Evolutionary conservation across 2,888 invertebrate genomes (phyloP), one percentile per base, ranked within the genome.

Genomic region (Spodoptera exigua): DNA sequence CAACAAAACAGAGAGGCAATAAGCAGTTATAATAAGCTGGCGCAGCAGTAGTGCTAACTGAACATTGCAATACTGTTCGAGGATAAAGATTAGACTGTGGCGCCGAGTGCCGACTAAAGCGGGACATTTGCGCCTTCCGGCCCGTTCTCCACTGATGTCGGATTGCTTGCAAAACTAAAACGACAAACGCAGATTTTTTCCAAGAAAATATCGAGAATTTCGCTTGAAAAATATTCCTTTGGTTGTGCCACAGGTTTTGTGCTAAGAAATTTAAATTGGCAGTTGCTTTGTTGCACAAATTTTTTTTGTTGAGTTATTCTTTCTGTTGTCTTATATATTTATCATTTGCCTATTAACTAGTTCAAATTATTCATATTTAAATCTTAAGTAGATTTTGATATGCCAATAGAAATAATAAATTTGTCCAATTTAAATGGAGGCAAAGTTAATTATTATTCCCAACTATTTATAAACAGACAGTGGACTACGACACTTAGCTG

Each of bases 11-110:
- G 47, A 56, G 49, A 61, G 46, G 47, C 46, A 58, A 52, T 58
- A 64, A 44, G 53, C 46, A 62, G 65, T 61, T 58, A 57, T 63
- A 69, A 56, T 59, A 65, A 61, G 65, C 61, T 54, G 47, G 32
- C 37, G 40, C 61, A 41, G 62, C 61, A 65, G 63, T 57, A 61
- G 55, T 63, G 66, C 62, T 66, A 71, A 74, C 61, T 69, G 70
- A 67, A 69, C 62, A 57, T 49, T 62, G 66, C 70, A 67, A 67
- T 72, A 70, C 64, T 61, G 70, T 67, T 37, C 51, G 61, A 70
- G 65, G 61, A 76, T 76, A 76, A 78, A 79, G 79, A 78, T 79
- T 76, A 77, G 70, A 61, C 72, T 74, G 77, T 70, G 80, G 76
- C 72, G 64, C 56, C 69, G 51, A 61, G 65, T 61, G 76, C 59